Percentiles rank a stretch among this genome's conserved stretches.
phyloP scores from a whole-genome alignment of 2,797 vertebrate genomes.

The Allobates femoralis region DNA sequence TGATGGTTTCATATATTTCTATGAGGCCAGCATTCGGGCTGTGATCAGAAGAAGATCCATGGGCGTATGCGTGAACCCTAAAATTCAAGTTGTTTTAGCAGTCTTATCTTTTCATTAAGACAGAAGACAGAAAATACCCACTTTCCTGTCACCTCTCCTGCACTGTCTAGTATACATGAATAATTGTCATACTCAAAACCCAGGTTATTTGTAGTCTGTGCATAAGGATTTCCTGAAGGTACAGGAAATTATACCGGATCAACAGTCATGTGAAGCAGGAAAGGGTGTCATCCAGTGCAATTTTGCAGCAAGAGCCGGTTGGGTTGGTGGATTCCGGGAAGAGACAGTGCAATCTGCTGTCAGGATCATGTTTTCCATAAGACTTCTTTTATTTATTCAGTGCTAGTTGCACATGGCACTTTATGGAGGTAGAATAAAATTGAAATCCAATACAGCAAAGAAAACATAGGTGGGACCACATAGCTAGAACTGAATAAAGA shows the following conservation, averaged over 20 bases:
- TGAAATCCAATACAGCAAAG: conserved; percentile 27
- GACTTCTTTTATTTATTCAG: conserved; percentile 31
- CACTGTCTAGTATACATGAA: background rate
- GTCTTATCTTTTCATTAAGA: background rate
- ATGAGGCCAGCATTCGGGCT: no score
- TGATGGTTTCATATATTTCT: no score
- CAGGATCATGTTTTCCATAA: conserved; percentile 43
- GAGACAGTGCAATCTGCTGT: conserved; percentile 26
- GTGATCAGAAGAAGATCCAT: no score
- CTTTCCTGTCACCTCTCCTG: background rate
- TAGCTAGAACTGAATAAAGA: conserved; percentile 11
- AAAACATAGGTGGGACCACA: conserved; percentile 39
- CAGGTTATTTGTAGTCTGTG: conserved; percentile 42
- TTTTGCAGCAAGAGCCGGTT: conserved; percentile 26
- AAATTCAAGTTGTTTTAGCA: background rate
- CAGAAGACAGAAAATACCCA: background rate
- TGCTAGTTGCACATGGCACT: conserved; percentile 15
- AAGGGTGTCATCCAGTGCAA: conserved; percentile 37
- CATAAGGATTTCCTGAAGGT: conserved; percentile 59
- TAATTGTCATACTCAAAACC: conserved; percentile 18
- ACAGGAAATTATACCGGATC: conserved; percentile 56
- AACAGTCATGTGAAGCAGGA: conserved; percentile 39
- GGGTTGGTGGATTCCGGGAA: conserved; percentile 21
- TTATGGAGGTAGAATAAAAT: conserved; percentile 1
- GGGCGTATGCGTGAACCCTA: no score